Evolutionary conservation across 2,797 vertebrate genomes (phyloP).

Genomic region (Poecilia wingei): DNA sequence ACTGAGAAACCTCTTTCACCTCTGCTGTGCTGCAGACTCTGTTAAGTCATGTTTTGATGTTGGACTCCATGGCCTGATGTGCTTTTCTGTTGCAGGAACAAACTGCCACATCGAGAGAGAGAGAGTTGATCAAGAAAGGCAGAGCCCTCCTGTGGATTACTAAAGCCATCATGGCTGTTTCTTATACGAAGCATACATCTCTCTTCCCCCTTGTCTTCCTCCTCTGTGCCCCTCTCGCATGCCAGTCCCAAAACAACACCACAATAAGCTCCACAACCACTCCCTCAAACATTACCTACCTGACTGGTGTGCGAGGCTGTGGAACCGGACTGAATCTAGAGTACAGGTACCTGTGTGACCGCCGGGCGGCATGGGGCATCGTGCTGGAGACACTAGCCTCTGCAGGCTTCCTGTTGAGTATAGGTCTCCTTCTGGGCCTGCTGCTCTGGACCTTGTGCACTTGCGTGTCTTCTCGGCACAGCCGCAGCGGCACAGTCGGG

Average conservation of each 20-base stretch:
- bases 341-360: conserved; percentile 86
- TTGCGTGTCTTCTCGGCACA: conserved; percentile 59
- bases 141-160: conserved; percentile 15
- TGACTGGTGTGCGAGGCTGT: conserved; percentile 56
- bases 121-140: conserved; percentile 18
- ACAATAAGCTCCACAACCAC: neutral
- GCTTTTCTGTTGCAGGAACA: conserved; percentile 45
- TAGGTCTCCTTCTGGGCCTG: conserved; percentile 76
- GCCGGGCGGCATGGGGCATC: conserved; percentile 84
- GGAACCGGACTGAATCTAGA: conserved; percentile 49
- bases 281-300: conserved; percentile 20
- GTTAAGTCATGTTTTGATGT: neutral
- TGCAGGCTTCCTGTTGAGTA: conserved; percentile 87
- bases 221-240: conserved; percentile 38
- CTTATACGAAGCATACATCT: conserved; percentile 15
- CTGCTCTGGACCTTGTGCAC: conserved; percentile 73
- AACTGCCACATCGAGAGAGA: conserved; percentile 24
- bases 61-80: neutral
- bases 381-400: conserved; percentile 81
- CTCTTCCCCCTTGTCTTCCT: conserved; percentile 49
- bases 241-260: conserved; percentile 35
- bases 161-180: conserved; percentile 47
- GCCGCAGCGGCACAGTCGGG: conserved; percentile 61
- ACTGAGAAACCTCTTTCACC: conserved; percentile 27
- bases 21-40: conserved; percentile 19